Evolutionary conservation across 2,888 invertebrate species (phyloP).

Genomic region (Pinctada fucata): DNA sequence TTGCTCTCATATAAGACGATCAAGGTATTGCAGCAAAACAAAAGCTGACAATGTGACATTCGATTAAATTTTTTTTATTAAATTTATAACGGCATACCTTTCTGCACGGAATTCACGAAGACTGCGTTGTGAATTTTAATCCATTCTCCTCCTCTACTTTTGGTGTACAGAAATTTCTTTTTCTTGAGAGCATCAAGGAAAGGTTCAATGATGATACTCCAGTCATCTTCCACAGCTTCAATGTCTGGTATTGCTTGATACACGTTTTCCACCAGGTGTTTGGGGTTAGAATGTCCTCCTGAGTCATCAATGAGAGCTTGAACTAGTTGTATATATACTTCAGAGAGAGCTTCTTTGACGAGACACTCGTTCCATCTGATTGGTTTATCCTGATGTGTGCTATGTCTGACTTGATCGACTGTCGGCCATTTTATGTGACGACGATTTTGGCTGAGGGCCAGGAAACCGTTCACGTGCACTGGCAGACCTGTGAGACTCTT

Average conservation of each 20-base stretch:
- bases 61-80: too few relatives aligned
- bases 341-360: constrained; percentile 64
- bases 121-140: constrained; percentile 31
- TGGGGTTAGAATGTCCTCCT: constrained; percentile 13
- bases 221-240: constrained; percentile 35
- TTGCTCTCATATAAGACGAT: too few relatives aligned
- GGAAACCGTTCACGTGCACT: constrained; percentile 72
- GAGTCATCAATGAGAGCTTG: constrained; percentile 38
- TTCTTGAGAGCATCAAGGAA: constrained; percentile 12
- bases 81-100: not conserved
- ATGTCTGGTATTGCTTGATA: constrained; percentile 42
- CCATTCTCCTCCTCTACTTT: constrained; percentile 41
- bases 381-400: constrained; percentile 55
- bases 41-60: too few relatives aligned
- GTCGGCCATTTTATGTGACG: constrained; percentile 72
- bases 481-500: constrained; percentile 70
- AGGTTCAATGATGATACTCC: constrained; percentile 52
- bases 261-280: constrained; percentile 23
- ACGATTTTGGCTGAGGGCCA: constrained; percentile 70
- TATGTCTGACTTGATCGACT: constrained; percentile 46
- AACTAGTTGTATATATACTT: constrained; percentile 53
- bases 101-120: constrained; percentile 7
- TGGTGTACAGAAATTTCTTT: constrained; percentile 28
- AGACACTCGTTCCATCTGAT: constrained; percentile 70
- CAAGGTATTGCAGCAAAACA: too few relatives aligned